Evolutionary conservation across 2,113 vertebrate species (phyloP).

Genomic region (Pogona vitticeps): DNA sequence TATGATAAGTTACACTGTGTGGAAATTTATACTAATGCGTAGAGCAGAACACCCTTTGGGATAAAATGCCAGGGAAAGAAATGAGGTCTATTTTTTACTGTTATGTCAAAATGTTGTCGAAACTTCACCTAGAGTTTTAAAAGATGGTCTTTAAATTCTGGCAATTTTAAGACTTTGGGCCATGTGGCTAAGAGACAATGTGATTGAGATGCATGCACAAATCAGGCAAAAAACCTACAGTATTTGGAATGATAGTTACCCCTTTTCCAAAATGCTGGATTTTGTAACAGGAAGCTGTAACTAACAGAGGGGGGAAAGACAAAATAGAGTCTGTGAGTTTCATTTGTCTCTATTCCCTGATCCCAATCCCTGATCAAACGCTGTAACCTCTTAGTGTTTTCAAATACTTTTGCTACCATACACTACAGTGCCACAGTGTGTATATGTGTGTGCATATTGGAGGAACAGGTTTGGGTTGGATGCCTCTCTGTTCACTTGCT

Average conservation of each 20-base stretch:
- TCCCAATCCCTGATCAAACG: background rate
- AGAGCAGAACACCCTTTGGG: background rate
- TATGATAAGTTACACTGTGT: background rate
- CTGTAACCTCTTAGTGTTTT: background rate
- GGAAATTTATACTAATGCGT: background rate
- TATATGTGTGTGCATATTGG: no score
- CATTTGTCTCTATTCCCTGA: background rate
- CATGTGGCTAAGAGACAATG: background rate
- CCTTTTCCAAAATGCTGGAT: background rate
- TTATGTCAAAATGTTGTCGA: constrained; percentile 15
- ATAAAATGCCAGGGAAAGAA: background rate
- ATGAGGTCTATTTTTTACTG: background rate
- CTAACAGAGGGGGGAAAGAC: background rate
- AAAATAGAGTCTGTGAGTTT: background rate
- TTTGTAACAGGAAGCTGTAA: background rate
- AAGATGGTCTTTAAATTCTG: background rate
- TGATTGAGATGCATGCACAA: background rate
- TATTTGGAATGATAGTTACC: background rate
- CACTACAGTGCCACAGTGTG: background rate
- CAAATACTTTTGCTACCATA: background rate
- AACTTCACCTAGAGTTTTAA: constrained; percentile 7
- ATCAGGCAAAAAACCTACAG: background rate
- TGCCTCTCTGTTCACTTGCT: no score
- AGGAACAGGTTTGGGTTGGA: no score
- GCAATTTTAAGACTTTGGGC: no score